These are phyloP conservation scores for Apamea anceps DNA, from an alignment of 2,888 invertebrate species.

Conservation along the genomic window DNA sequence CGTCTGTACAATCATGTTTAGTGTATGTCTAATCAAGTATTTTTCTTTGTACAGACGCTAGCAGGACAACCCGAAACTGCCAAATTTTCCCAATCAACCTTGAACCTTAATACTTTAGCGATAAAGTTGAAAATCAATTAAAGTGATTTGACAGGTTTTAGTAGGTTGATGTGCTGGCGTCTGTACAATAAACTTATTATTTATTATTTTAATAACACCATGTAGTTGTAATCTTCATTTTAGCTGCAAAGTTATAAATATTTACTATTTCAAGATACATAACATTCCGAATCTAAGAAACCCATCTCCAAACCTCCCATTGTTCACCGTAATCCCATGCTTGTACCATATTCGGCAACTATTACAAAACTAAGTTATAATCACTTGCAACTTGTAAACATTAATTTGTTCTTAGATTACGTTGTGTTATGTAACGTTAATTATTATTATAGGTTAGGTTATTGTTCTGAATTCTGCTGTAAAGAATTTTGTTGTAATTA, in stretches of 20 bases:
- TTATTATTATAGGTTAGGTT: conserved; percentile 9
- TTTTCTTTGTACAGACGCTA: too few relatives aligned
- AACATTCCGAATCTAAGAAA: conserved; percentile 9
- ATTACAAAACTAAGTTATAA: conserved; percentile 55
- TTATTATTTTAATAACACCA: too few relatives aligned
- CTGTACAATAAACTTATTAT: too few relatives aligned
- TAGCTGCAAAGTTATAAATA: not conserved
- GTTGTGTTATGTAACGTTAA: conserved; percentile 36
- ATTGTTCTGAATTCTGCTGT: conserved; percentile 30
- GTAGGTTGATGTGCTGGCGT: too few relatives aligned
- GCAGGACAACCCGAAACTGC: too few relatives aligned
- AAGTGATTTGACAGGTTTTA: too few relatives aligned
- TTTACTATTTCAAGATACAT: conserved; percentile 8
- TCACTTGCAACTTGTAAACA: conserved; percentile 39
- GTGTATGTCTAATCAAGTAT: too few relatives aligned
- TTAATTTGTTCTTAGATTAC: conserved; percentile 38
- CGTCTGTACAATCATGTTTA: too few relatives aligned
- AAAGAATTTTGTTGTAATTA: conserved; percentile 48
- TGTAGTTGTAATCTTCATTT: not conserved
- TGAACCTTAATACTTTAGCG: too few relatives aligned
- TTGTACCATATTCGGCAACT: conserved; percentile 44
- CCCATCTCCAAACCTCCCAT: conserved; percentile 28
- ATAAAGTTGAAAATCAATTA: too few relatives aligned
- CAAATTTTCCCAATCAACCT: too few relatives aligned
- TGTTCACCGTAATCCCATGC: conserved; percentile 45